These are phyloP conservation scores for Lanius ludovicianus DNA, from an alignment of 2,113 vertebrate species.

Conservation along the genomic window DNA sequence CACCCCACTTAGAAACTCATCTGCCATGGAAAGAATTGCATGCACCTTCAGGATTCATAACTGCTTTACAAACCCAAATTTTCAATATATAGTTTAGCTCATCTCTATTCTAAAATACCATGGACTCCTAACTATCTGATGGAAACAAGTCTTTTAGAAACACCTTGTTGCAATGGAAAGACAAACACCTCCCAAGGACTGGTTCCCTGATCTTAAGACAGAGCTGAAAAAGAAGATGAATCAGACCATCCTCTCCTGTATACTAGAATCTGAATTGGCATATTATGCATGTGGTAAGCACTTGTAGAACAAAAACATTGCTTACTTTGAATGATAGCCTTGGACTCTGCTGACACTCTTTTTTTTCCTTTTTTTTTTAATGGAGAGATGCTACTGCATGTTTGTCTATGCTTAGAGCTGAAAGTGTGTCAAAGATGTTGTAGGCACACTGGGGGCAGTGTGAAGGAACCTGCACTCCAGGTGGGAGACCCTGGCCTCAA, in stretches of 20 bases:
- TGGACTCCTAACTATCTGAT: not conserved
- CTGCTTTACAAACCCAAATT: not conserved
- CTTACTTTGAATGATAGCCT: not conserved
- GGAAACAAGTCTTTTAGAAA: not conserved
- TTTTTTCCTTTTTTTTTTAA: not conserved
- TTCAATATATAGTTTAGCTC: not conserved
- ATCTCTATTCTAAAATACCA: not conserved
- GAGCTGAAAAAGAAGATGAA: not conserved
- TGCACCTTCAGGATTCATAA: not conserved
- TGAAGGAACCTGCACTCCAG: not conserved
- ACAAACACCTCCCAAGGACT: not conserved
- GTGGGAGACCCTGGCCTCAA: not conserved
- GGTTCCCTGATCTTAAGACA: not conserved
- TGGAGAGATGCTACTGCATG: not conserved
- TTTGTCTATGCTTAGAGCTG: not conserved
- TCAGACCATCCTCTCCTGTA: not conserved
- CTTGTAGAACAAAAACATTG: not conserved
- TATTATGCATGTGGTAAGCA: not conserved
- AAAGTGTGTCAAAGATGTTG: not conserved
- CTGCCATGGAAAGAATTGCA: not conserved
- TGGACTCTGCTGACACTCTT: not conserved
- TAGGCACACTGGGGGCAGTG: rapidly evolving
- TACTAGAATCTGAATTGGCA: not conserved
- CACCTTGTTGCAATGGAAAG: not conserved
- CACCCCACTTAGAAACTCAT: not conserved